These are phyloP conservation scores for Anagyrus pseudococci DNA, from an alignment of 2,888 invertebrate species.

Conservation along the genomic window DNA sequence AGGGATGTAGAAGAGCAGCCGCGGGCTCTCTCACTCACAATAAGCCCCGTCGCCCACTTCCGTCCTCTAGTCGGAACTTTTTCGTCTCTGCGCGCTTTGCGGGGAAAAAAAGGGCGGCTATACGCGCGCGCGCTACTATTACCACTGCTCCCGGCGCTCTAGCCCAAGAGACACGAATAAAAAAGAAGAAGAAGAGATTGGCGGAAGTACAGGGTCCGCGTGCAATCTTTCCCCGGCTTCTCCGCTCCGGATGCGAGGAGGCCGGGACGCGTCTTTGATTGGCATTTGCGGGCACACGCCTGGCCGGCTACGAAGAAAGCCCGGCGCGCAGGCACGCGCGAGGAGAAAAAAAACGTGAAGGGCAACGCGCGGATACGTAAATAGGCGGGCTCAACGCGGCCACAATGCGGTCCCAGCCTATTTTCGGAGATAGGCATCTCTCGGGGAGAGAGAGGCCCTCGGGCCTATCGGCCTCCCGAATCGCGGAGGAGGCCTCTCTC, in stretches of 20 bases:
- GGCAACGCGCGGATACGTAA: constrained; percentile 11
- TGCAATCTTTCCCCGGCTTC: no score
- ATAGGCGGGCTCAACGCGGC: constrained; percentile 42
- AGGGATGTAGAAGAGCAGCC: not conserved
- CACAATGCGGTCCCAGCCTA: constrained; percentile 48
- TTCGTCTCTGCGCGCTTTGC: not conserved
- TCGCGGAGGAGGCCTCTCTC: constrained; percentile 25
- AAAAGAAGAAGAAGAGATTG: constrained; percentile 14
- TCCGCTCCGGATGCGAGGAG: constrained; percentile 11
- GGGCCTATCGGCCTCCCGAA: constrained; percentile 37
- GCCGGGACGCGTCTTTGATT: constrained; percentile 27
- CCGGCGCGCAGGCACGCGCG: not conserved
- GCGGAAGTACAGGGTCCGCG: constrained; percentile 19
- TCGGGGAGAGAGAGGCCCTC: not conserved
- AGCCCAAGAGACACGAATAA: not conserved
- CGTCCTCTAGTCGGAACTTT: constrained; percentile 1
- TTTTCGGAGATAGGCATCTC: constrained; percentile 59
- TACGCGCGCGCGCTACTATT: no score
- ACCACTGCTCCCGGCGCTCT: no score
- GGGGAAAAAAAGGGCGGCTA: no score
- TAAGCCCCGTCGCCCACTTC: constrained; percentile 14
- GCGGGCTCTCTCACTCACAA: no score
- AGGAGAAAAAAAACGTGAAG: constrained; percentile 1
- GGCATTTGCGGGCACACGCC: constrained; percentile 28
- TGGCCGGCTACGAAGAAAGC: not conserved